phyloP scores from a whole-genome alignment of 2,113 vertebrate genomes.

The Nibea albiflora region DNA sequence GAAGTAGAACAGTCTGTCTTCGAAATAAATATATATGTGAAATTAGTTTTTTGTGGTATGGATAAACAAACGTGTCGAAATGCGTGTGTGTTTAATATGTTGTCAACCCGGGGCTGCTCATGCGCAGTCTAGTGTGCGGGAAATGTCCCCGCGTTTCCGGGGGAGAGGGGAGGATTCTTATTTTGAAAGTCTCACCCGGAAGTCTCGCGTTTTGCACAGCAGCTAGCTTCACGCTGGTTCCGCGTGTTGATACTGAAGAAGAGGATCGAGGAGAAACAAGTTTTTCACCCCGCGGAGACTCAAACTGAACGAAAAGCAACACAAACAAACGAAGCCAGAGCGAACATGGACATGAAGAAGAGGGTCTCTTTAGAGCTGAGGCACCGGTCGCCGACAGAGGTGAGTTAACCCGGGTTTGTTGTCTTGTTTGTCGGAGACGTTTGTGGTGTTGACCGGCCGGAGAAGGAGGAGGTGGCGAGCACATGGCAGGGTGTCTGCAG shows the following conservation, averaged over 20 bases:
- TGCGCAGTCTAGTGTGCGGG: accelerated
- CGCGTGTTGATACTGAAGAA: conserved; percentile 72
- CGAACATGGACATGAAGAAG: conserved; percentile 82
- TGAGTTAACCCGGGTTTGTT: conserved; percentile 40
- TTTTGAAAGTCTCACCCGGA: conserved; percentile 42
- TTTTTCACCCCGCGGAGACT: conserved; percentile 26
- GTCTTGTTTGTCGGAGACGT: background rate
- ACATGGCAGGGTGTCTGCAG: conserved; percentile 65
- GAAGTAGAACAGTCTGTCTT: accelerated
- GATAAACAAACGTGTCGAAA: too few species aligned
- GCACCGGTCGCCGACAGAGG: conserved; percentile 82
- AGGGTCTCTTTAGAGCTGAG: conserved; percentile 78
- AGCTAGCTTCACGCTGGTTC: conserved; percentile 40
- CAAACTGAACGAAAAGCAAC: conserved; percentile 22
- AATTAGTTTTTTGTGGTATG: too few species aligned
- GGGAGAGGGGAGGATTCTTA: accelerated
- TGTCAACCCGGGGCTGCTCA: too few species aligned
- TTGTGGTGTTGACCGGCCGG: conserved; percentile 34
- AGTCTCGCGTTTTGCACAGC: accelerated
- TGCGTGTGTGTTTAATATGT: too few species aligned
- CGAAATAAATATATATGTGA: conserved; percentile 21
- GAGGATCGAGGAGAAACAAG: conserved; percentile 52
- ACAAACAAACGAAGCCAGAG: background rate
- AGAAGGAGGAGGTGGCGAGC: conserved; percentile 59
- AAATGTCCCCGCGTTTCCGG: background rate